These are phyloP conservation scores for Gopherus evgoodei DNA, from an alignment of 2,113 vertebrate genomes.

Conservation along the genomic window DNA sequence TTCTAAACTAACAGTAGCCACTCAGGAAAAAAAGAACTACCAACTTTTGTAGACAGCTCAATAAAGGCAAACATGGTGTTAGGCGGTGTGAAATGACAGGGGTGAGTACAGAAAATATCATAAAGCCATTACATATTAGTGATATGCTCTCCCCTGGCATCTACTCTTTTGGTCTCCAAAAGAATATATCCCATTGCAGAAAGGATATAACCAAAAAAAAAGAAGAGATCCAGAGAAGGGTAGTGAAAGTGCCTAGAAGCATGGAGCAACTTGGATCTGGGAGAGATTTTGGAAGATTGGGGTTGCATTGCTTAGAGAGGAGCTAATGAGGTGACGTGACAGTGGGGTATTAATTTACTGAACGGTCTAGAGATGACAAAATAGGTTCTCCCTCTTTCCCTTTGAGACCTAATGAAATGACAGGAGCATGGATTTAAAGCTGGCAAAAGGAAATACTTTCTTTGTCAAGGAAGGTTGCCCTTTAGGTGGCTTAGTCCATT, in stretches of 20 bases:
- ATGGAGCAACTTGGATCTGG: background rate
- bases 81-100: background rate
- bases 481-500: background rate
- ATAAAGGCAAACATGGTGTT: conserved; percentile 12
- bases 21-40: background rate
- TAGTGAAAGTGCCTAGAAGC: background rate
- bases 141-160: conserved; percentile 36
- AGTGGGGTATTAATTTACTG: background rate
- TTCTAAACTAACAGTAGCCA: background rate
- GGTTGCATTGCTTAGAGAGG: background rate
- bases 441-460: background rate
- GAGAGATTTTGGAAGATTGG: conserved; percentile 4
- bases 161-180: conserved; percentile 25
- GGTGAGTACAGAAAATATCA: background rate
- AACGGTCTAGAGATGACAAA: background rate
- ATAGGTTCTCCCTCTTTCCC: conserved; percentile 11
- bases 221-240: background rate
- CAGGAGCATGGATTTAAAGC: background rate
- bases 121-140: background rate
- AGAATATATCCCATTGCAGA: background rate
- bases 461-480: background rate
- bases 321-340: rapidly evolving
- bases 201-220: background rate
- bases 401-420: background rate
- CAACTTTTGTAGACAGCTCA: background rate